A percentile compares a stretch with the other conserved stretches of the same genome.
Evolutionary conservation across 92 coral and sea anemone genomes (phyloP).

Genomic region (Meandrina meandrites): DNA sequence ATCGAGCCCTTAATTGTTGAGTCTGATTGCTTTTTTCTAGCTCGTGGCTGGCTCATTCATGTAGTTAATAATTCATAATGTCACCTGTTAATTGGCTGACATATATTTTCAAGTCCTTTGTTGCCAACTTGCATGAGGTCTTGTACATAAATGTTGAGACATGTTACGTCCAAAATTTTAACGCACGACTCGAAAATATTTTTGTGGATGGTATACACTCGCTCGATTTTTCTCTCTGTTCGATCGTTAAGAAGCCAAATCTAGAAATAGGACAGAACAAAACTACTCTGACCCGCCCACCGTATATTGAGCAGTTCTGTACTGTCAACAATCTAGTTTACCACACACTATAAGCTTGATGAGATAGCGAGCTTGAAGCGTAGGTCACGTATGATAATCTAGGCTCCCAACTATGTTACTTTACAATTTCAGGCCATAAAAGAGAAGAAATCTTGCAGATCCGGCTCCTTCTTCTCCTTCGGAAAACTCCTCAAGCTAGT

Average conservation of each 20-base stretch:
- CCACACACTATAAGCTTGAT: no score
- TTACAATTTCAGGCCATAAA: constrained; percentile 58
- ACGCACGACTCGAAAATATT: no score
- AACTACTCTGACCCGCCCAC: neutral
- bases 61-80: constrained; percentile 8
- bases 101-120: neutral
- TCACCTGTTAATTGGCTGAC: neutral
- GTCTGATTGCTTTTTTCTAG: constrained; percentile 8
- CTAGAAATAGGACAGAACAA: neutral
- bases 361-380: neutral
- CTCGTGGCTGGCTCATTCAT: neutral
- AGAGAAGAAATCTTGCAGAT: constrained; percentile 49
- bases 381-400: neutral
- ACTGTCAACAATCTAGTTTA: no score
- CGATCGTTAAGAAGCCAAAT: neutral
- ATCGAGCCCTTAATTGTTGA: neutral
- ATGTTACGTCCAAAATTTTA: neutral
- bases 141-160: neutral
- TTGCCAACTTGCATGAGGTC: neutral
- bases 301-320: neutral
- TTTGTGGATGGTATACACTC: neutral
- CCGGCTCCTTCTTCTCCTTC: constrained; percentile 55
- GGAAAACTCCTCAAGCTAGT: constrained; percentile 73
- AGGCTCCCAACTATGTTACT: neutral
- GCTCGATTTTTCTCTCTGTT: neutral